Evolutionary conservation across 2,888 invertebrate species (phyloP), one percentile per base, ranked within the genome.

Genomic region (Stramonita haemastoma): DNA sequence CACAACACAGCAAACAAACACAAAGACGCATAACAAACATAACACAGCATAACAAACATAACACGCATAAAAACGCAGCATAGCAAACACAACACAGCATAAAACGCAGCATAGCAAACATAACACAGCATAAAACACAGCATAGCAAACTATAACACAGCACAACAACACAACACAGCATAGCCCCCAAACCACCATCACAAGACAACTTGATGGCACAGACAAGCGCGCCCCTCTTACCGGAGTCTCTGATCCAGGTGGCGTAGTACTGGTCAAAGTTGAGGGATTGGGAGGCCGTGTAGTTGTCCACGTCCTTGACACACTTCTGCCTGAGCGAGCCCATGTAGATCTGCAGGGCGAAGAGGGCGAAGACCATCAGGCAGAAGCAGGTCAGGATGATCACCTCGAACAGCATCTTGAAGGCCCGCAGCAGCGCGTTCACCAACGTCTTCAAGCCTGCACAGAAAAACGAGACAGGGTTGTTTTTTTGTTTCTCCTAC

Each of bases 301-400:
- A 92, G 26, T 90, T 90, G 11, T 92, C 92, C 19, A 94, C 91
- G 73, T 94, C 91, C 22, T 91, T 86, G 90, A 99, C 98, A 96
- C 99, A 99, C 96, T 99, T 99, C 96, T 99, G 98, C 94, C 98
- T 97, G 92, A 99, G 97, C 96, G 98, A 98, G 83, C 99, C 99
- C 98, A 98, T 98, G 96, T 98, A 99, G 92, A 99, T 98, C 96
- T 99, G 98, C 91, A 99, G 97, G 66, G 98, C 98, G 96, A 99
- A 98, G 92, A 99, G 97, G 86, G 99, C 98, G 96, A 99, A 99
- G 57, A 99, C 98, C 98, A 99, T 98, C 95, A 99, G 97, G 95
- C 99, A 99, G 97, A 99, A 99, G 95, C 98, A 98, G 91, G 98
- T 99, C 93, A 99, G 97, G 87, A 98, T 98, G 98, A 99, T 98